These are phyloP conservation scores for Pelochelys cantorii DNA, from an alignment of 2,797 vertebrate species.

Conservation along the genomic window DNA sequence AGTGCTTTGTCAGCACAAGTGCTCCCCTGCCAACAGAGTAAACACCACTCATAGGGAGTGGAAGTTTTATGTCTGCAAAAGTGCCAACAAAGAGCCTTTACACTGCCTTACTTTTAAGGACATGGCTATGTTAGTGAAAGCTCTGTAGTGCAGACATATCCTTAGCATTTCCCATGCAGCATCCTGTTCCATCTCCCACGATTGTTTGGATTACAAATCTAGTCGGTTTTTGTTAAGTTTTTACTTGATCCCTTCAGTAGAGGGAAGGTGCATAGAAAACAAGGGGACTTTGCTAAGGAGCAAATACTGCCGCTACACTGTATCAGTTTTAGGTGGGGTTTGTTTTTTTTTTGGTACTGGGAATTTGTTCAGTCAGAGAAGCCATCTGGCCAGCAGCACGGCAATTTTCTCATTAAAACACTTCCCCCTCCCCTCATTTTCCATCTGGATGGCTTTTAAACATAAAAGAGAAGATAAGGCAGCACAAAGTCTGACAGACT, in stretches of 20 bases:
- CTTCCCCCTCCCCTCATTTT: background rate
- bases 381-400: slow-evolving; percentile 8
- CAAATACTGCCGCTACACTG: slow-evolving; percentile 22
- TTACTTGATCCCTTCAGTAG: background rate
- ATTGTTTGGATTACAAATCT: background rate
- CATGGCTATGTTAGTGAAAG: no score
- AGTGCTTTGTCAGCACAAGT: no score
- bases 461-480: background rate
- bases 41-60: no score
- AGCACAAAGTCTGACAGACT: slow-evolving; percentile 36
- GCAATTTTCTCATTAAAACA: slow-evolving; percentile 48
- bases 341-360: slow-evolving; percentile 52
- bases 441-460: slow-evolving; percentile 66
- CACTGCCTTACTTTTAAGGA: no score
- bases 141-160: no score
- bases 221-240: slow-evolving; percentile 5
- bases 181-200: background rate
- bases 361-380: slow-evolving; percentile 56
- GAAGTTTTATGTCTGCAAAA: no score
- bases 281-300: slow-evolving; percentile 40
- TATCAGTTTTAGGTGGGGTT: slow-evolving; percentile 22
- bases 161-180: fast-evolving
- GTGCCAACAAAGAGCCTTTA: no score
- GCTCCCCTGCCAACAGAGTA: no score
- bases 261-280: slow-evolving; percentile 7